Conservation (phyloP, 2,113 vertebrate species). For the Brienomyrus longianalis region DNA sequence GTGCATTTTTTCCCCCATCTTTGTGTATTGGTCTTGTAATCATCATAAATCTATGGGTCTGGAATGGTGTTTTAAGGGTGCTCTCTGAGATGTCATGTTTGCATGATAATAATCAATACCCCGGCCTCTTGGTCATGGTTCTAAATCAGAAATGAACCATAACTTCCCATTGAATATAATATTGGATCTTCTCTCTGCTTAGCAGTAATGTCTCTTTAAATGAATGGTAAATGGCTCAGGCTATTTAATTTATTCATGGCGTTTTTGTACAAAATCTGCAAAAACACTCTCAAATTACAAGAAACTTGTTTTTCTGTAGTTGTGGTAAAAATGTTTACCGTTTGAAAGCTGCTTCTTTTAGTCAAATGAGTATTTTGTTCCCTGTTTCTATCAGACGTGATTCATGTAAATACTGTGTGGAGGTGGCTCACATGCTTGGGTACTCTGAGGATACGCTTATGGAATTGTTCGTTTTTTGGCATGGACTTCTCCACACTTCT, state of each 20-base stretch:
- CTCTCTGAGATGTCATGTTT: neutral
- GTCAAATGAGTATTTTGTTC: neutral
- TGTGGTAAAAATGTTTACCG: neutral
- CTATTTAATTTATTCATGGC: neutral
- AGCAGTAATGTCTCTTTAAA: neutral
- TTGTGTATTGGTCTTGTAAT: neutral
- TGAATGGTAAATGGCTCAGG: neutral
- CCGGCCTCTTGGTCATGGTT: neutral
- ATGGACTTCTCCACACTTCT: neutral
- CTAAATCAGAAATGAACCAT: neutral
- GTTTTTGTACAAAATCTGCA: neutral
- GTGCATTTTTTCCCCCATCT: neutral
- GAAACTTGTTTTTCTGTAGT: neutral
- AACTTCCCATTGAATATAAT: neutral
- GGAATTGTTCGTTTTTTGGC: neutral
- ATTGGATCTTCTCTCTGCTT: neutral
- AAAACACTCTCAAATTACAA: neutral
- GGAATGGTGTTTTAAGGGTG: neutral
- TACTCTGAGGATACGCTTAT: neutral
- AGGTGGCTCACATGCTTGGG: neutral
- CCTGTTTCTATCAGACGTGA: neutral
- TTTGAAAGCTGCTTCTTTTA: neutral
- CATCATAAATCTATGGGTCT: neutral
- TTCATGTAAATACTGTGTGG: neutral
- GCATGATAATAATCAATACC: neutral